phyloP scores from a whole-genome alignment of 2,113 vertebrate species.

The Callopanchax toddi region DNA sequence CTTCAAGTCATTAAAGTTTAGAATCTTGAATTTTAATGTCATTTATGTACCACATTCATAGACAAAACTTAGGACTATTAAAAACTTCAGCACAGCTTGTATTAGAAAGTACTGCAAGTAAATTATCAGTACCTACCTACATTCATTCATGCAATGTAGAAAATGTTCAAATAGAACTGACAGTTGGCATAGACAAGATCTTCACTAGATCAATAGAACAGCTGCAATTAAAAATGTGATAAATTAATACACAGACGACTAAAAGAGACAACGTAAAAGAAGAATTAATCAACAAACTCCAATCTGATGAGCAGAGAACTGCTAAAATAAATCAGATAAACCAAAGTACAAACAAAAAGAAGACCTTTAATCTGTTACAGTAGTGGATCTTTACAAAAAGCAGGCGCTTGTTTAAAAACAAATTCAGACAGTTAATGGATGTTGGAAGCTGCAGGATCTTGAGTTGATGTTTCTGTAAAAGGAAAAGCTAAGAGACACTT shows the following conservation, averaged over 20 bases:
- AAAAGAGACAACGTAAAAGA: neutral
- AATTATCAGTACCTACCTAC: conserved; percentile 44
- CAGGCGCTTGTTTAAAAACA: conserved; percentile 34
- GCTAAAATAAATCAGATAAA: neutral
- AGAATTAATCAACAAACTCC: too few species aligned
- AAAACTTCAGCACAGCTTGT: neutral
- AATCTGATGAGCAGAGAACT: too few species aligned
- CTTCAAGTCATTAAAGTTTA: conserved; percentile 30
- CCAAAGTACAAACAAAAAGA: conserved; percentile 12
- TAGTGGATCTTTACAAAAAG: neutral
- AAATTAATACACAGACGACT: neutral
- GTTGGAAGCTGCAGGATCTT: neutral
- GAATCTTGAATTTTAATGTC: too few species aligned
- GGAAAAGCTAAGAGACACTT: conserved; percentile 18
- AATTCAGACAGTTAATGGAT: conserved; percentile 21
- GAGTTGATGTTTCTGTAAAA: conserved; percentile 17
- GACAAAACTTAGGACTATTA: neutral
- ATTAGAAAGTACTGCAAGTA: neutral
- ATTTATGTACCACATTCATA: too few species aligned
- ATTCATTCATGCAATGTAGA: conserved; percentile 24
- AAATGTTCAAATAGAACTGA: conserved; percentile 23
- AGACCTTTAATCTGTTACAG: neutral
- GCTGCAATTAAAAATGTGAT: neutral
- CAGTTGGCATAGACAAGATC: neutral
- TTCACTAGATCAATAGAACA: neutral